Evolutionary conservation across 1,140 invertebrate species (phyloP), one percentile per base, ranked within the genome.

Genomic region (Chelonus insularis): DNA sequence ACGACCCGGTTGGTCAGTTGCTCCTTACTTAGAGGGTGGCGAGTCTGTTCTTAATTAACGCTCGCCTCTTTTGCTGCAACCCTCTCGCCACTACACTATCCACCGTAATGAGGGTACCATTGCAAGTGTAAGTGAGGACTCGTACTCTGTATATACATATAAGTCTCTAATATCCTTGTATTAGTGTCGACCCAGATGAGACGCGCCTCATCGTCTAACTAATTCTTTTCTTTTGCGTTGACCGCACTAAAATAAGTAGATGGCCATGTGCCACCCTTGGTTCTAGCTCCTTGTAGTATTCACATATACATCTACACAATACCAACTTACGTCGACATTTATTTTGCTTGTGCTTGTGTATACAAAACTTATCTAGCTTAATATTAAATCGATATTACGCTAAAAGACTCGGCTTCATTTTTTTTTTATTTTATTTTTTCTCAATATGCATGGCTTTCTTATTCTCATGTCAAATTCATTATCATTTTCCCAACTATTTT

Each of bases 1-100:
- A 29, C 34, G 50, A 37, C 21, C 50, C 50, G 73, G 71, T 69
- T 75, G 78, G 77, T 75, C 74, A 77, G 74, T 72, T 16, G 77
- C 76, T 79, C 77, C 76, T 78, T 78, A 78, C 76, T 77, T 76
- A 77, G 71, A 71, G 77, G 77, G 76, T 78, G 78, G 78, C 72
- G 78, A 80, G 78, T 80, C 78, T 80, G 77, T 80, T 80, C 78
- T 80, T 80, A 80, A 80, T 80, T 80, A 80, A 80, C 78, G 78
- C 78, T 78, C 73, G 76, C 76, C 78, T 79, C 78, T 78, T 78
- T 78, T 78, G 75, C 75, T 78, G 74, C 77, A 77, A 71, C 74
- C 76, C 78, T 76, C 76, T 74, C 67, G 74, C 74, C 76, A 72
- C 69, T 67, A 63, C 12, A 37, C 39, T 41, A 69, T 62, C 63